Conservation (phyloP, 1,140 invertebrate species). For the Nomia melanderi region DNA sequence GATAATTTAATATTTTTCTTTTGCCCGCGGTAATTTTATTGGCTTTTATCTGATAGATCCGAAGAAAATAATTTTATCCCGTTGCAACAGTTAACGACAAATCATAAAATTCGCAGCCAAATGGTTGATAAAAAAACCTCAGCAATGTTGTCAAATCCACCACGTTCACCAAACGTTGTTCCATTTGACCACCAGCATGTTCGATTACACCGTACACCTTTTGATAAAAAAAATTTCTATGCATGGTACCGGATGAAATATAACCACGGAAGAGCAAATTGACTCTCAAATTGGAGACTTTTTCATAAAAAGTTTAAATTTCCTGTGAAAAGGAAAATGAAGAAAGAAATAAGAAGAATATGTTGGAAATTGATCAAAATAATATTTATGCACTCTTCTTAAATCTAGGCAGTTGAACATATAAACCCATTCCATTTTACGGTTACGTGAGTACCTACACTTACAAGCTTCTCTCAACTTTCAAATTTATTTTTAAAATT, state of each 20-base stretch:
- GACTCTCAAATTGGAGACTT: neutral
- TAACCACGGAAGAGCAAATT: neutral
- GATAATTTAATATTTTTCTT: constrained; percentile 2
- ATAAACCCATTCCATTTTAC: too few relatives aligned
- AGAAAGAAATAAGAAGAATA: neutral
- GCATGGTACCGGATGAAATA: neutral
- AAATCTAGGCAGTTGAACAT: too few relatives aligned
- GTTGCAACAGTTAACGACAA: neutral
- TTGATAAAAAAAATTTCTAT: neutral
- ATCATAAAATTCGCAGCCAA: neutral
- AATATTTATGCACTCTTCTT: too few relatives aligned
- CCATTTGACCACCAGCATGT: neutral
- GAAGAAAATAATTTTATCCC: neutral
- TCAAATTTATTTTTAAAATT: too few relatives aligned
- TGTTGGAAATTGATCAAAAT: too few relatives aligned
- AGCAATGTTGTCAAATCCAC: neutral
- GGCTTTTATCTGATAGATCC: neutral
- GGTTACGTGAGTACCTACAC: too few relatives aligned
- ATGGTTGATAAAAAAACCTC: neutral
- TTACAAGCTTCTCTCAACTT: too few relatives aligned
- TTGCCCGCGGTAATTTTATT: neutral
- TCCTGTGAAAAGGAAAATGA: too few relatives aligned
- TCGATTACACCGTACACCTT: neutral
- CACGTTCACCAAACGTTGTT: neutral
- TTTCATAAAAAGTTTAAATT: neutral